These are phyloP conservation scores for Brachystomella parvula DNA, from an alignment of 1,140 invertebrate species.

Conservation along the genomic window DNA sequence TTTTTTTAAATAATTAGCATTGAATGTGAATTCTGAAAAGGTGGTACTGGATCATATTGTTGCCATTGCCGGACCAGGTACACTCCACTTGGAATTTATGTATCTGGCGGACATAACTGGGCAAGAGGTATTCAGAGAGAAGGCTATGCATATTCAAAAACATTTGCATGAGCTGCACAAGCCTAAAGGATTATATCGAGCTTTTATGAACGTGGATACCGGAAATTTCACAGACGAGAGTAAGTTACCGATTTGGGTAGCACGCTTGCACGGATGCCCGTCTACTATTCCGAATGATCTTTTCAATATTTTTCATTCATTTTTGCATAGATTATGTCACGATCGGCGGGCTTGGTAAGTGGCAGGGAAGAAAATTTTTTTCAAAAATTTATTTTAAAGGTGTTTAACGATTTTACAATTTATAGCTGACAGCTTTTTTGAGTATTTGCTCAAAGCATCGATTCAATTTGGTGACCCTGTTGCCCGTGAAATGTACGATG, in stretches of 20 bases:
- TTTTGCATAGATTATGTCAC: conserved; percentile 58
- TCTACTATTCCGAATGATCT: neutral
- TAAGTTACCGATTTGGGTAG: conserved; percentile 42
- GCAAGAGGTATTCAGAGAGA: conserved; percentile 50
- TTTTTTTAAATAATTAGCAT: neutral
- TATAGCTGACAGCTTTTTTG: conserved; percentile 55
- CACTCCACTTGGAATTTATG: conserved; percentile 56
- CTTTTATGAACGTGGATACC: conserved; percentile 55
- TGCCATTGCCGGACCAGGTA: conserved; percentile 50
- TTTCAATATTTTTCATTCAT: conserved; percentile 6
- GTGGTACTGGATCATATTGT: neutral
- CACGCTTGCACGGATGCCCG: conserved; percentile 70
- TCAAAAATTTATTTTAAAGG: neutral
- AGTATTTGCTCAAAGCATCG: conserved; percentile 57
- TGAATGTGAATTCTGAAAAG: neutral
- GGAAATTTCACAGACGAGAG: conserved; percentile 56
- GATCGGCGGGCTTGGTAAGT: conserved; percentile 59
- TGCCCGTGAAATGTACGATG: conserved; percentile 53
- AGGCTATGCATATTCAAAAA: conserved; percentile 47
- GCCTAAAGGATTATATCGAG: conserved; percentile 55
- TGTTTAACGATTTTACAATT: no score
- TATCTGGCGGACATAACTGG: conserved; percentile 54
- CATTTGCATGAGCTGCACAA: conserved; percentile 48
- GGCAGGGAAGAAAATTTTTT: conserved; percentile 57
- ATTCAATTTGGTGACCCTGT: conserved; percentile 48